These are phyloP conservation scores for Temnothorax nylanderi DNA, from an alignment of 1,140 invertebrate genomes.

Conservation along the genomic window DNA sequence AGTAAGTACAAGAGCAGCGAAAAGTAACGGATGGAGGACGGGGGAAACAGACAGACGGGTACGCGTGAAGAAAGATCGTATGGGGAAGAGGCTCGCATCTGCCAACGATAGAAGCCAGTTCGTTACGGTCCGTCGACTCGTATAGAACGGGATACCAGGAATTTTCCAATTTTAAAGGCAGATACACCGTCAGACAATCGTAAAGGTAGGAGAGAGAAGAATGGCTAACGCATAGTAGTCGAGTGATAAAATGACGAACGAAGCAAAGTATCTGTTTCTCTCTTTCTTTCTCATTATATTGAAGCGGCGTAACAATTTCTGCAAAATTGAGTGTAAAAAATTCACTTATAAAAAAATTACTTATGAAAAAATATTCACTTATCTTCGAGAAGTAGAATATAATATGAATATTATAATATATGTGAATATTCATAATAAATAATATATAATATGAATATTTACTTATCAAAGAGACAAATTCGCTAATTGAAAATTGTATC, in stretches of 20 bases:
- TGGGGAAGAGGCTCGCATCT: constrained; percentile 39
- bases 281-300: background rate
- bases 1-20: constrained; percentile 54
- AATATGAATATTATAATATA: background rate
- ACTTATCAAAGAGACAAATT: background rate
- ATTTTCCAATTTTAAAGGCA: constrained; percentile 77
- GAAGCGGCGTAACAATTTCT: background rate
- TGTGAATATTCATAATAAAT: background rate
- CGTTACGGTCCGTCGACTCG: constrained; percentile 67
- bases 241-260: constrained; percentile 65
- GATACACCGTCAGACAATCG: constrained; percentile 62
- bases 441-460: constrained; percentile 6
- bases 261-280: background rate
- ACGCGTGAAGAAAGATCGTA: constrained; percentile 28
- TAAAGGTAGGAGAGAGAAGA: background rate
- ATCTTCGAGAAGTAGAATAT: background rate
- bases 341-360: background rate
- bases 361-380: background rate
- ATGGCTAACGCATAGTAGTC: constrained; percentile 32
- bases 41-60: constrained; percentile 38
- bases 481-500: background rate
- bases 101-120: constrained; percentile 61
- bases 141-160: constrained; percentile 58
- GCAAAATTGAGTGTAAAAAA: background rate
- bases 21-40: constrained; percentile 23